A percentile compares a stretch with the other conserved stretches of the same genome.
These are phyloP conservation scores for Silurus glanis DNA, from an alignment of 2,113 vertebrate species.

Conservation along the genomic window DNA sequence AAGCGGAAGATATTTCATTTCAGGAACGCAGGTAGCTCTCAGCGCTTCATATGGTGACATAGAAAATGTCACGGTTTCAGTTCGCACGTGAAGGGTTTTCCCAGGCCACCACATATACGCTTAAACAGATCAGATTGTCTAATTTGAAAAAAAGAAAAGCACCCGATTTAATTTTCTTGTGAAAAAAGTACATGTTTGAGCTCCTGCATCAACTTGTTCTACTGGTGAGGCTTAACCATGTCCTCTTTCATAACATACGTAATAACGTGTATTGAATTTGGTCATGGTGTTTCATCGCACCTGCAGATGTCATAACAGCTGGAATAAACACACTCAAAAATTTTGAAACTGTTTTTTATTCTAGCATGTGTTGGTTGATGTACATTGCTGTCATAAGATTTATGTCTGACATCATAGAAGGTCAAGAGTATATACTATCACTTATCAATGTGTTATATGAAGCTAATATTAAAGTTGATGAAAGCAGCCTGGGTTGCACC, in stretches of 20 bases:
- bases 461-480: not conserved
- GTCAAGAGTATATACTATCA: not conserved
- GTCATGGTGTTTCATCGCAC: not conserved
- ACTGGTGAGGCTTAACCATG: not conserved
- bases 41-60: not conserved
- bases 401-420: not conserved
- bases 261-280: not conserved
- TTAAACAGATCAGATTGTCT: not conserved
- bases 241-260: not conserved
- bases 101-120: not conserved
- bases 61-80: not conserved
- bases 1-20: not conserved
- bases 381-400: not conserved
- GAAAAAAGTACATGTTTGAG: not conserved
- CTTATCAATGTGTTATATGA: not conserved
- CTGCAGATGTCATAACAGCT: not conserved
- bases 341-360: not conserved
- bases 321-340: not conserved
- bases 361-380: not conserved
- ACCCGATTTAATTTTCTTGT: not conserved
- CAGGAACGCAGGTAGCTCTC: not conserved
- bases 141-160: not conserved
- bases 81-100: not conserved
- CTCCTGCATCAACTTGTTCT: not conserved
- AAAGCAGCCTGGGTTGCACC: not conserved